Evolutionary conservation across 2,888 invertebrate genomes (phyloP).

Genomic region (Danaus chrysippus): DNA sequence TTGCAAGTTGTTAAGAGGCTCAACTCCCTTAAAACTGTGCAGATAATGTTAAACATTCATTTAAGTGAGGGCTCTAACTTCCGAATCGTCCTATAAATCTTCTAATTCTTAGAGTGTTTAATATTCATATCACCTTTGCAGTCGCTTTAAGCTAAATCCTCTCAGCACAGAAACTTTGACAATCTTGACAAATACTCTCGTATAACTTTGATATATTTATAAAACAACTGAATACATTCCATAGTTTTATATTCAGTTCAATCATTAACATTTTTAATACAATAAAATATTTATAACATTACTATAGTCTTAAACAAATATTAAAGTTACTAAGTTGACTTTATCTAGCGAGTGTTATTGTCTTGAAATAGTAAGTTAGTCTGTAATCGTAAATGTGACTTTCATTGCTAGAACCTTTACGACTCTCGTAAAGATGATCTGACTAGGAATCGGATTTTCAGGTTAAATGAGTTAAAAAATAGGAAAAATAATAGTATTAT

Average conservation of each 20-base stretch:
- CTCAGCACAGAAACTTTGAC: constrained; percentile 12
- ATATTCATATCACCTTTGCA: constrained; percentile 73
- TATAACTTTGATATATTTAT: constrained; percentile 1
- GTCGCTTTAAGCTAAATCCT: constrained; percentile 17
- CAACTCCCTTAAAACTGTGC: constrained; percentile 68
- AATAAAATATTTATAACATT: constrained; percentile 11
- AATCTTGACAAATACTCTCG: constrained; percentile 7
- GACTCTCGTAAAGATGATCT: constrained; percentile 10
- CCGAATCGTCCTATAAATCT: constrained; percentile 74
- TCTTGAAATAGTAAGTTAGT: constrained; percentile 21
- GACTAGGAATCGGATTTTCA: neutral
- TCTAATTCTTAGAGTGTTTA: constrained; percentile 75
- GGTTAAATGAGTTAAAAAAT: neutral
- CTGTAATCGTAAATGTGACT: constrained; percentile 27
- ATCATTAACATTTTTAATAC: constrained; percentile 1
- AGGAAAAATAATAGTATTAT: neutral
- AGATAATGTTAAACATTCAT: constrained; percentile 79
- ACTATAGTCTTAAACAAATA: constrained; percentile 13
- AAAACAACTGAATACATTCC: neutral
- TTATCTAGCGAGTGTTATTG: constrained; percentile 14
- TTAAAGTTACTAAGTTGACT: constrained; percentile 22
- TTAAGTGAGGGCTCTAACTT: constrained; percentile 70
- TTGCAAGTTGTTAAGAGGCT: constrained; percentile 72
- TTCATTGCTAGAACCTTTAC: constrained; percentile 27
- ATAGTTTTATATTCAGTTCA: neutral